Base-by-base conservation (phyloP, 2,888 invertebrate genomes). In the Flexamia atlantica region DNA sequence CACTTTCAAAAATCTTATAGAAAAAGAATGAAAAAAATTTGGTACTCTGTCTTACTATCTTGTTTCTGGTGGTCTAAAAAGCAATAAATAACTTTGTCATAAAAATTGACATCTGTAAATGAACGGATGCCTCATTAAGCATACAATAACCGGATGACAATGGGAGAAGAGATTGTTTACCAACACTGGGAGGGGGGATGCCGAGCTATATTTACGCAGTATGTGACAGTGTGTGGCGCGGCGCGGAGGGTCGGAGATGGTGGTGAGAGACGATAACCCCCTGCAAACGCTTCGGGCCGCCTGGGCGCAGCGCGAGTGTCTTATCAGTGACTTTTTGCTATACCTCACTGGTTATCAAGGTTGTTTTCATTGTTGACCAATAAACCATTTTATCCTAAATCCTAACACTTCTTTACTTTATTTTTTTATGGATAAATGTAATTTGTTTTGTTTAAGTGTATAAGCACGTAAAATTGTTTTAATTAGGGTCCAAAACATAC, bases 301-400 rank as follows among this genome's bases (percentile, higher is more conserved):
- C 12, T 90, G 90, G 90, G 88, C 87, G 0, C 88, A 88, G 30
- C 88, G 89, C 83, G 88, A 90, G 64, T 90, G 90, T 85, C 86
- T 79, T 28, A 90, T 91, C 84, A 89, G 90, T 1, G 91, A 92
- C 81, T 92, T 92, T 87, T 88, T 92, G 76, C 88, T 90, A 86
- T 91, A 91, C 88, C 88, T 92, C 30, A 91, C 91, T 25, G 90
- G 90, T 25, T 90, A 91, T 88, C 92, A 92, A 91, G 92, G 92
- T 92, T 88, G 20, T 72, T 23, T 3, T 5, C 23, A 7, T 3
- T 20, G 53, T 53, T 20, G 53, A 23, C 10, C 53, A 23, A 53
- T 23, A n/a, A 53, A 53, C 53, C 23, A 23, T 53, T 53, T 23
- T 23, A 53, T 23, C 46, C 46, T 46, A 36, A 36, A 53, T 23